Evolutionary conservation across 2,888 invertebrate genomes (phyloP).

Genomic region (Oscheius onirici): DNA sequence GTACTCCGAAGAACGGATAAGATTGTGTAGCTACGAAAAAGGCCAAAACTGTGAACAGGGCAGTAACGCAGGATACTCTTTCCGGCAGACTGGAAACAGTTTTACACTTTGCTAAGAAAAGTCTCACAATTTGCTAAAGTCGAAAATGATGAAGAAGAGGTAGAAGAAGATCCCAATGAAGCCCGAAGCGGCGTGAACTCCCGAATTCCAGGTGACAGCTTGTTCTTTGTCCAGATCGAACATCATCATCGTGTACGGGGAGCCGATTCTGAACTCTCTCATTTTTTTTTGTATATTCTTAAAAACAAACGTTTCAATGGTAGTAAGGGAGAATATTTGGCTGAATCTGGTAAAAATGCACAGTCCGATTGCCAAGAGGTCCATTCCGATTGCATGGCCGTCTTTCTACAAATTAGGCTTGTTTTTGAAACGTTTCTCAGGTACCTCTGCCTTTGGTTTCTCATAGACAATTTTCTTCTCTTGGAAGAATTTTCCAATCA

Average conservation of each 20-base stretch:
- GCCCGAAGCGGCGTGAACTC: slow-evolving; percentile 40
- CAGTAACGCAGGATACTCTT: neutral
- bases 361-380: slow-evolving; percentile 38
- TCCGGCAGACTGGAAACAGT: slow-evolving; percentile 3
- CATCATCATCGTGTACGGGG: slow-evolving; percentile 55
- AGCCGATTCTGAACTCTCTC: slow-evolving; percentile 42
- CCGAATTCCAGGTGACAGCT: slow-evolving; percentile 42
- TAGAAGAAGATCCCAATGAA: slow-evolving; percentile 40
- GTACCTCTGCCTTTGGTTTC: neutral
- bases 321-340: slow-evolving; percentile 48
- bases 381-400: neutral
- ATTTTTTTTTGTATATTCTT: neutral
- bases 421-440: too few species aligned
- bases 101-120: neutral
- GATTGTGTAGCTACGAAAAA: slow-evolving; percentile 25
- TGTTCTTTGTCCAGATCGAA: slow-evolving; percentile 44
- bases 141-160: slow-evolving; percentile 43
- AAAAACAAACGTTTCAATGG: slow-evolving; percentile 42
- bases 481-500: slow-evolving; percentile 45
- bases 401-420: too few species aligned
- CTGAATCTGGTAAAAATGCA: slow-evolving; percentile 45
- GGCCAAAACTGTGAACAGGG: neutral
- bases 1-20: slow-evolving; percentile 13
- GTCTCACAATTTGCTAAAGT: slow-evolving; percentile 23
- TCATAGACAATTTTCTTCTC: slow-evolving; percentile 40